phyloP scores from a whole-genome alignment of 92 coral and sea anemone species.

The Epizoanthus stellaris region DNA sequence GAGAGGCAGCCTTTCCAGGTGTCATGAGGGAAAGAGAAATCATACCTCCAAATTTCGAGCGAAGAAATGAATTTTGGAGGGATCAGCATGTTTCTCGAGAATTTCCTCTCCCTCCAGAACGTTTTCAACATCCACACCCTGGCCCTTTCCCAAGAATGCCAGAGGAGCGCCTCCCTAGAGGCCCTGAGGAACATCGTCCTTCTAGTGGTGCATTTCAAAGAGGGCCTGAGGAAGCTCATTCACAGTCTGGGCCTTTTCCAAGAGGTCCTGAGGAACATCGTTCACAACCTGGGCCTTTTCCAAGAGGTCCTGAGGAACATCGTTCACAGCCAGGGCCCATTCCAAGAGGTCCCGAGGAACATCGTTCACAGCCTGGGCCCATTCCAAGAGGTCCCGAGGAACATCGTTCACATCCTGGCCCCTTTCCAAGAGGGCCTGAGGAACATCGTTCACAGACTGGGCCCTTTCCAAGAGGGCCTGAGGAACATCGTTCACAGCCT shows the following conservation, averaged over 20 bases:
- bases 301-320: slow-evolving; percentile 19
- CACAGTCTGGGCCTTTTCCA: slow-evolving; percentile 22
- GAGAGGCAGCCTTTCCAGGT: slow-evolving; percentile 21
- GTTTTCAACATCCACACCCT: slow-evolving; percentile 5
- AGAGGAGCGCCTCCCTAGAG: slow-evolving; percentile 1
- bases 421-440: background rate
- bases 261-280: slow-evolving; percentile 18
- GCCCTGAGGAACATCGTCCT: slow-evolving; percentile 30
- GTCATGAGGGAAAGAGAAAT: slow-evolving; percentile 25
- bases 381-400: slow-evolving; percentile 32
- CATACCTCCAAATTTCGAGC: slow-evolving; percentile 27
- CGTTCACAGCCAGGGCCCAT: background rate
- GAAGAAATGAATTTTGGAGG: slow-evolving; percentile 22
- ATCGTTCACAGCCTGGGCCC: slow-evolving; percentile 4
- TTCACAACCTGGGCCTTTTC: slow-evolving; percentile 4
- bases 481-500: slow-evolving; percentile 43
- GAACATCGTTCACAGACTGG: background rate
- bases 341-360: slow-evolving; percentile 29
- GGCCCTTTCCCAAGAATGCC: slow-evolving; percentile 17
- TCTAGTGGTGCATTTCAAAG: background rate
- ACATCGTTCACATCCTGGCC: background rate
- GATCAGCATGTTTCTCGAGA: slow-evolving; percentile 1
- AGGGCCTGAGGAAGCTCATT: slow-evolving; percentile 10
- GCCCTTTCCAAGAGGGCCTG: slow-evolving; percentile 38
- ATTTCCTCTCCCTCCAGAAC: slow-evolving; percentile 23